Base-by-base conservation (phyloP, 2,113 vertebrate genomes). In the Macquaria australasica region DNA sequence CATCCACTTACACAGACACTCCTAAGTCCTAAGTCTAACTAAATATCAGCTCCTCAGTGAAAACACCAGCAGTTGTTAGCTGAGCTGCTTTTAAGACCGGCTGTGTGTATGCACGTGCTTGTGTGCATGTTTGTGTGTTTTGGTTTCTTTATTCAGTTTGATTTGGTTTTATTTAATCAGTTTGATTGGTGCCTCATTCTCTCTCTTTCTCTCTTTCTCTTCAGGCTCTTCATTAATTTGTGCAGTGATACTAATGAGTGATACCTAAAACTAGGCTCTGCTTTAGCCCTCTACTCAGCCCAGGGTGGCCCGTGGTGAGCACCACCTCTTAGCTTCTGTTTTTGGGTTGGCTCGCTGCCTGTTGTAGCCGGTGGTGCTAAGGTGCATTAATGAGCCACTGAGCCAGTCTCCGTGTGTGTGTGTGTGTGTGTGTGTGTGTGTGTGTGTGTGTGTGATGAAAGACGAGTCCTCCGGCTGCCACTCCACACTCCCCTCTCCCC, bases 361-460 rank as follows among this genome's bases (percentile, higher is more conserved):
- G 76, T 43, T 83, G 72, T 62, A 87, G 69, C 79, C 23, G 45
- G n/a, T 81, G 76, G 87, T 86, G 90, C 81, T 90, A 81, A 88
- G 87, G 83, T 89, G 82, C 79, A 82, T 87, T 92, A 90, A 92
- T 91, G 85, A 93, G 73, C 48, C 73, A 56, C 70, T 76, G 68
- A 85, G 82, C 80, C 56, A 25, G 69, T 21, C 55, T 75, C n/a
- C 3, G 5, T 66, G 16, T 37, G 31, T 56, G 62, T 56, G 53
- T 78, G 67, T 76, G 69, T 71, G 60, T 69, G 5, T 67, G 37
- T 74, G 50, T 59, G 23, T 50, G 48, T 63, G 64, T 60, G 10
- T 60, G 66, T 82, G 78, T 83, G 34, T 63, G 34, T 48, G 62
- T 58, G 59, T 51, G 63, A 71, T 87, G 71, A 80, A 28, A 84